Evolutionary conservation across 2,888 invertebrate species (phyloP), one percentile per base, ranked within the genome.

Genomic region (Rutpela maculata): DNA sequence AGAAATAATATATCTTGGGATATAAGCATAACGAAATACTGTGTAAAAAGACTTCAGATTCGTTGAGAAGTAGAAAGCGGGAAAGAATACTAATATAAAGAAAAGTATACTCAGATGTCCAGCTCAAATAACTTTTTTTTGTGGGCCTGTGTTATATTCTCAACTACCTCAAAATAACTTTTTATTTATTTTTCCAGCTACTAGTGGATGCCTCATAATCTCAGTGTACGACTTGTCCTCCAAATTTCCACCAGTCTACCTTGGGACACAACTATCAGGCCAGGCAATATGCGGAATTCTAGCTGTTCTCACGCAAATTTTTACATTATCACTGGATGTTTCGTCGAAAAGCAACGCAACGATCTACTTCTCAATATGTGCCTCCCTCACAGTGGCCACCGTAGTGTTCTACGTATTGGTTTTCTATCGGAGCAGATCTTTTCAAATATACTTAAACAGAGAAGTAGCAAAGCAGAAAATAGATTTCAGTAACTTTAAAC

Each of bases 271-370:
- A 18, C 81, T 66, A 2, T 76, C 81, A 0, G 84, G 84, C 6
- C 79, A 81, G 60, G 68, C 82, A 22, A 65, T 83, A 10, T 80
- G 82, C 35, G 81, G 80, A 15, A 78, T 83, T 3, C 59, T 82
- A n/a, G 68, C 71, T 17, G 78, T 78, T 2, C 59, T 75, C 15
- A 59, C 80, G 12, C 79, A 82, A 67, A 70, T 83, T 12, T 17
- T 81, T 10, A 68, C 80, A 7, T 59, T 81, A 0, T 43, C 69
- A 1, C 55, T 77, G 3, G 79, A 76, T 15, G 71, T 75, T 17
- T 69, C 77, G 10, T 75, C 78, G 10, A 62, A 78, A 74, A 60
- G 72, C 5, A 77, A 74, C 15, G 78, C 79, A 15, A 67, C 78
- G 11, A 68, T 80, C 11, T 79, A 82, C 62, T 81, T 78, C 18